Evolutionary conservation across 1,140 invertebrate genomes (phyloP).

Genomic region (Macrobrachium nipponense): DNA sequence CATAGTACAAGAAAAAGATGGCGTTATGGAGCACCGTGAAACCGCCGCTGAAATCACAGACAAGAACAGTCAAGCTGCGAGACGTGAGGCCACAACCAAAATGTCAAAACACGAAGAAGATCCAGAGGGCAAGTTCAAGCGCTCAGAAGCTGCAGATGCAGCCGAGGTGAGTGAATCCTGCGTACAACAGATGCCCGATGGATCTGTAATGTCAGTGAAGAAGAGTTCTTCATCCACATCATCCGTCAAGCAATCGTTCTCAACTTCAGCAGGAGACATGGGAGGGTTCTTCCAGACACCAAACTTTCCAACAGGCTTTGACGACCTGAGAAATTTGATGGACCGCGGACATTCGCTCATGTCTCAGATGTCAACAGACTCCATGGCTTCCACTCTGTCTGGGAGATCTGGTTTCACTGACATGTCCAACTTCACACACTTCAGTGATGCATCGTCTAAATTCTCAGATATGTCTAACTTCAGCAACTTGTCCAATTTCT

Average conservation of each 20-base stretch:
- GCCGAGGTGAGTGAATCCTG: slow-evolving; percentile 62
- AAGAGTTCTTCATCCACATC: slow-evolving; percentile 58
- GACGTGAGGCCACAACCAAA: slow-evolving; percentile 56
- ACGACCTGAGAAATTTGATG: slow-evolving; percentile 54
- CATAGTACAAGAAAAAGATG: slow-evolving; percentile 59
- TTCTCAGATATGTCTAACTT: slow-evolving; percentile 52
- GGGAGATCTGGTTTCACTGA: slow-evolving; percentile 54
- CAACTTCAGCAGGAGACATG: slow-evolving; percentile 12
- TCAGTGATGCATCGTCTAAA: slow-evolving; percentile 42
- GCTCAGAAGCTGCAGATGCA: slow-evolving; percentile 61
- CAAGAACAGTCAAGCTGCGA: slow-evolving; percentile 59
- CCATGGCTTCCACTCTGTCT: slow-evolving; percentile 54
- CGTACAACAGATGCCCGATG: slow-evolving; percentile 59
- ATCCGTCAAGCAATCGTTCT: slow-evolving; percentile 54
- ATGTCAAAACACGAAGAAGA: slow-evolving; percentile 55
- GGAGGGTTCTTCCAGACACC: slow-evolving; percentile 37
- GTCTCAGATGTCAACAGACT: slow-evolving; percentile 62
- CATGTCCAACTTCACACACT: slow-evolving; percentile 51
- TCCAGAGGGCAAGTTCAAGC: slow-evolving; percentile 59
- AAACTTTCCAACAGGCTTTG: slow-evolving; percentile 57
- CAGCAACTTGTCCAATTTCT: slow-evolving; percentile 51
- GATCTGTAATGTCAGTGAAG: slow-evolving; percentile 61
- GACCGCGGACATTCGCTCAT: slow-evolving; percentile 58
- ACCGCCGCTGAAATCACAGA: slow-evolving; percentile 60
- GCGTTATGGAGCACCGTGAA: slow-evolving; percentile 54